Percentiles rank a stretch among this genome's conserved stretches.
phyloP scores from a whole-genome alignment of 2,888 invertebrate species.

The Myathropa florea region DNA sequence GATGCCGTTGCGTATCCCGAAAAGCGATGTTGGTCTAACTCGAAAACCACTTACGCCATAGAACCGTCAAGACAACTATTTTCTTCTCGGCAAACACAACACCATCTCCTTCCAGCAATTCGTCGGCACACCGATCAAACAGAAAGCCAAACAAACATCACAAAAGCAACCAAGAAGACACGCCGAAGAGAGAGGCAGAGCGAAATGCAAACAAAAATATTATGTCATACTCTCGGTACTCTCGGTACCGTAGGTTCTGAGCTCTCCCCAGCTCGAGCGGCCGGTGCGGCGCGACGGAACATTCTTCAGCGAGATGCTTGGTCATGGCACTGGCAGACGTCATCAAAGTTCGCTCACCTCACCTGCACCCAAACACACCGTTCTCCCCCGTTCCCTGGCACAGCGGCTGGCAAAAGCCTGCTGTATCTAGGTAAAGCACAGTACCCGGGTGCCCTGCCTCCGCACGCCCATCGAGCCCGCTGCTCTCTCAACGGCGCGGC shows the following conservation, averaged over 20 bases:
- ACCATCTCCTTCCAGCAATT: background rate
- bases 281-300: background rate
- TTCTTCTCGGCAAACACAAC: conserved; percentile 26
- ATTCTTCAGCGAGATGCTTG: conserved; percentile 42
- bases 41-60: conserved; percentile 41
- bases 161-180: conserved; percentile 21
- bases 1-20: conserved; percentile 34
- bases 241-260: conserved; percentile 55
- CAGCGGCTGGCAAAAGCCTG: too few species aligned
- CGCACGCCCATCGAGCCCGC: background rate
- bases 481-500: background rate
- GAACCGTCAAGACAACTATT: conserved; percentile 55
- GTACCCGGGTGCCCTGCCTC: background rate
- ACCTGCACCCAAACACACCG: conserved; percentile 39
- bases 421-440: background rate
- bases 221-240: conserved; percentile 61
- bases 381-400: background rate
- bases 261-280: conserved; percentile 11
- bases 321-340: conserved; percentile 48
- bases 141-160: conserved; percentile 55
- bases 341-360: conserved; percentile 71
- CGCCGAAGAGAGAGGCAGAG: conserved; percentile 15
- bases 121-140: conserved; percentile 43
- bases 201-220: conserved; percentile 59
- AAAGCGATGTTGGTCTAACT: conserved; percentile 41